These are phyloP conservation scores for Papio anubis DNA, from an alignment of 2,113 vertebrate species.

Conservation along the genomic window DNA sequence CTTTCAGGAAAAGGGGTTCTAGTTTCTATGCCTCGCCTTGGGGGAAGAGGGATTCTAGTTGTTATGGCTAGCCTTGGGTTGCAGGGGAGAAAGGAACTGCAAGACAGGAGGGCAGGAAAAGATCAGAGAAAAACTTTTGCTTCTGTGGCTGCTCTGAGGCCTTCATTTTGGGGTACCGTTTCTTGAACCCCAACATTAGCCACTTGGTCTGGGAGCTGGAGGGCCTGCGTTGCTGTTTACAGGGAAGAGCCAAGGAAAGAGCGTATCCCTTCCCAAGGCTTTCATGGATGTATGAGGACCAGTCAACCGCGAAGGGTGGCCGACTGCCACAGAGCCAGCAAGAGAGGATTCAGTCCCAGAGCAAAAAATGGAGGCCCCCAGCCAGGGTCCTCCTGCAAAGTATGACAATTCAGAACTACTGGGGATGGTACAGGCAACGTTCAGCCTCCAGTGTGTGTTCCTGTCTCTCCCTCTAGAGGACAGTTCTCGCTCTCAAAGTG, in stretches of 20 bases:
- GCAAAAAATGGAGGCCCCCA: neutral
- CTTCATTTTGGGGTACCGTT: too few species aligned
- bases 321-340: too few species aligned
- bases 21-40: too few species aligned
- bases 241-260: neutral
- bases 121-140: too few species aligned
- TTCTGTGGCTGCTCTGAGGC: too few species aligned
- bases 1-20: too few species aligned
- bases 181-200: neutral
- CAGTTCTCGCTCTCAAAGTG: neutral
- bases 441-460: neutral
- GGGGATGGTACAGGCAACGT: neutral
- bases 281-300: neutral
- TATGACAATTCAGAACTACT: neutral
- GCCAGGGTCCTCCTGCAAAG: neutral
- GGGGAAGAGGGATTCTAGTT: too few species aligned
- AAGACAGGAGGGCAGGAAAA: too few species aligned
- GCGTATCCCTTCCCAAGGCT: neutral
- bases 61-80: too few species aligned
- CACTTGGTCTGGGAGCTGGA: neutral
- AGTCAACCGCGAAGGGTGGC: neutral
- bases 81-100: too few species aligned
- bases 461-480: neutral
- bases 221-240: neutral
- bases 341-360: neutral